These are phyloP conservation scores for Etheostoma cragini DNA, from an alignment of 2,113 vertebrate genomes.

Conservation along the genomic window DNA sequence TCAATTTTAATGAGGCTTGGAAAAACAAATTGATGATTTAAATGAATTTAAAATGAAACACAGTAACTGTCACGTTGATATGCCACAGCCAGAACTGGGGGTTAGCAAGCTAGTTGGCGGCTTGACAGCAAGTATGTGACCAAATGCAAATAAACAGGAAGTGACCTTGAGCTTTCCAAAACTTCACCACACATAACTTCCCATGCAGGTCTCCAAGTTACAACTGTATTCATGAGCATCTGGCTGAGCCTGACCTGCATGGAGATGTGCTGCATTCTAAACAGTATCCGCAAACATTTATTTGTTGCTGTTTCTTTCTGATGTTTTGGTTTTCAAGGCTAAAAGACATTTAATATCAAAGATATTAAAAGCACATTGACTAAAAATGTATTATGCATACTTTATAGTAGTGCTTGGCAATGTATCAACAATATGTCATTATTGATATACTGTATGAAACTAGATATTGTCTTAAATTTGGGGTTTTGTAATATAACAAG, in stretches of 20 bases:
- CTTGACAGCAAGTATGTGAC: conserved; percentile 59
- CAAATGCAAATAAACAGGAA: conserved; percentile 65
- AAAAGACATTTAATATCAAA: not conserved
- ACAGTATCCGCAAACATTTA: conserved; percentile 41
- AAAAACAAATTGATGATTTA: conserved; percentile 49
- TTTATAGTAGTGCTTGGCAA: too few species aligned
- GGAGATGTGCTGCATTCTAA: conserved; percentile 66
- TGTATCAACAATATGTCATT: too few species aligned
- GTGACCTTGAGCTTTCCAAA: conserved; percentile 79
- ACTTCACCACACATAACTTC: conserved; percentile 63
- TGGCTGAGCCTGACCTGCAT: conserved; percentile 71
- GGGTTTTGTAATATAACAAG: too few species aligned
- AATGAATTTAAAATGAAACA: conserved; percentile 43
- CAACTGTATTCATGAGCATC: conserved; percentile 84
- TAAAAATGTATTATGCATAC: too few species aligned
- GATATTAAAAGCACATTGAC: not conserved
- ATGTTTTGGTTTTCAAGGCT: conserved; percentile 18
- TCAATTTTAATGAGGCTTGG: conserved; percentile 6
- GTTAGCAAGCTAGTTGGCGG: conserved; percentile 25
- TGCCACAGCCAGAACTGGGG: conserved; percentile 34
- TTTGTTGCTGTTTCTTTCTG: conserved; percentile 41
- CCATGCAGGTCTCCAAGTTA: conserved; percentile 47
- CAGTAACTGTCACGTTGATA: conserved; percentile 37
- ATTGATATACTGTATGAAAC: too few species aligned
- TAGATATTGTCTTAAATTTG: too few species aligned